Evolutionary conservation across 2,888 invertebrate genomes (phyloP), one percentile per base, ranked within the genome.

Genomic region (Himalopsyche japonica): DNA sequence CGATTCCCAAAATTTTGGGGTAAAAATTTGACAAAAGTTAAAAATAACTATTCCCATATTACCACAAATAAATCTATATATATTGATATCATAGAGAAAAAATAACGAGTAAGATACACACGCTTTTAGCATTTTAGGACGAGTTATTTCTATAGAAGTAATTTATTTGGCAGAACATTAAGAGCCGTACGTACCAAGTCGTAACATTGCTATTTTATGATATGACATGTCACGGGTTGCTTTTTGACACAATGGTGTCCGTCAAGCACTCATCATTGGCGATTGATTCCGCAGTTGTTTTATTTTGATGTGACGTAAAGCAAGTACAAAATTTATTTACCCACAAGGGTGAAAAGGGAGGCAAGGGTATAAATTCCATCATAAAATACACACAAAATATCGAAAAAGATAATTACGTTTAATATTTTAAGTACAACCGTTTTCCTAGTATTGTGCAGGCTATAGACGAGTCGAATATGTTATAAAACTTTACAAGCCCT

Each of bases 171-270:
- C 34, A 83, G 83, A 37, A 77, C 82, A 82, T 79, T 49, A 57
- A n/a, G 15, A 48, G 80, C 27, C 82, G 82, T 80, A 64, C 85
- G 87, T 86, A 85, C 78, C 79, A 57, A 77, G 84, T 87, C 87
- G 83, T 87, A 87, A 87, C 82, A 86, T 81, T 83, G 83, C 77
- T 82, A 87, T 80, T 87, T 87, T 87, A 87, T 76, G 87, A 86
- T 82, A 43, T 48, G 78, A 70, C 48, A 80, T 84, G 86, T 84
- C 85, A 86, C 77, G 80, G 85, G 82, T 86, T 79, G 80, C 34
- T n/a, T 27, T 43, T 18, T 79, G 57, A 70, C 32, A 84, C 84
- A 84, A 84, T 82, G 57, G 79, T 47, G 47, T 77, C 32, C 48
- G 76, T 82, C 64, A 64, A 79, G 81, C n/a, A 76, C 30, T 76